A percentile compares a stretch with the other conserved stretches of the same genome.
These are phyloP conservation scores for Drosophila murphyi DNA, from an alignment of 1,140 invertebrate genomes.

Conservation along the genomic window DNA sequence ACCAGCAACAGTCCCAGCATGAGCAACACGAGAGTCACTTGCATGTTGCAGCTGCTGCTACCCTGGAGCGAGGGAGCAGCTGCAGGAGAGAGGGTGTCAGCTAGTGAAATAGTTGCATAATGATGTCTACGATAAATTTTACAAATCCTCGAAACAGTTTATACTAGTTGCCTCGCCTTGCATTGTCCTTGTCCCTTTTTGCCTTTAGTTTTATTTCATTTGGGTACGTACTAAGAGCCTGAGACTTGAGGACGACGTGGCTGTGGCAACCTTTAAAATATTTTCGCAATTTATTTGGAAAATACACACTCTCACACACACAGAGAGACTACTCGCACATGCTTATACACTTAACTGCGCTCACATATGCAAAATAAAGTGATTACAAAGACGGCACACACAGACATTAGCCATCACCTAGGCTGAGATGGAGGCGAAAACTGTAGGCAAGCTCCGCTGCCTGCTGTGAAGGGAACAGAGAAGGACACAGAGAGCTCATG, in stretches of 20 bases:
- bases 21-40: slow-evolving; percentile 35
- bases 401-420: slow-evolving; percentile 35
- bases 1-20: slow-evolving; percentile 7
- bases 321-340: slow-evolving; percentile 15
- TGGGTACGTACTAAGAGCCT: slow-evolving; percentile 16
- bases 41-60: slow-evolving; percentile 68
- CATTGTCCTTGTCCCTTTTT: slow-evolving; percentile 23
- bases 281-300: slow-evolving; percentile 74
- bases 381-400: slow-evolving; percentile 68
- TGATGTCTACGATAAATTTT: slow-evolving; percentile 79
- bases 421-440: background rate
- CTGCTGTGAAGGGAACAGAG: background rate
- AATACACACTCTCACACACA: slow-evolving; percentile 24
- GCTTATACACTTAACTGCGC: slow-evolving; percentile 63
- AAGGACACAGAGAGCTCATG: slow-evolving; percentile 35
- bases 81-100: slow-evolving; percentile 30
- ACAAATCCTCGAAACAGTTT: slow-evolving; percentile 68
- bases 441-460: background rate
- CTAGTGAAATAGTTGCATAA: slow-evolving; percentile 74
- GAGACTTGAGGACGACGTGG: slow-evolving; percentile 50
- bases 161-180: slow-evolving; percentile 17
- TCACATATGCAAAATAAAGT: slow-evolving; percentile 80
- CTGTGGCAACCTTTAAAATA: slow-evolving; percentile 77
- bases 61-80: slow-evolving; percentile 6
- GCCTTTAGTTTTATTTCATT: slow-evolving; percentile 71